These are phyloP conservation scores for Cyclargus thomasi DNA, from an alignment of 1,140 invertebrate species.

Conservation along the genomic window DNA sequence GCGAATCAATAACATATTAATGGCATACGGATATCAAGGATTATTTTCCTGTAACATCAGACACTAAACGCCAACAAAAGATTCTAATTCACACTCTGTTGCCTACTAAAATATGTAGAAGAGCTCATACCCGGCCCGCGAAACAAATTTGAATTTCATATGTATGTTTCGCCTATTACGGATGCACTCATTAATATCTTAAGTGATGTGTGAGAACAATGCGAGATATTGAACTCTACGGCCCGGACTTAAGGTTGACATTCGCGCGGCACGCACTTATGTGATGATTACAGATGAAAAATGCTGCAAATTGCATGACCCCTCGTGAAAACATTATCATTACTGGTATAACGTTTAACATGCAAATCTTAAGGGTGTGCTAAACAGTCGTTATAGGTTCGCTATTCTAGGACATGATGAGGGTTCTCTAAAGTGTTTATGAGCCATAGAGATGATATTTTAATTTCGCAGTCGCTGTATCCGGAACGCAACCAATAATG, in stretches of 20 bases:
- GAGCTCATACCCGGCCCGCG: constrained; percentile 57
- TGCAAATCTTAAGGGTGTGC: constrained; percentile 58
- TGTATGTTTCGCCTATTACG: constrained; percentile 72
- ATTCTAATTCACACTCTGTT: constrained; percentile 72
- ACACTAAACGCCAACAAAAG: constrained; percentile 61
- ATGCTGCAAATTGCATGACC: constrained; percentile 70
- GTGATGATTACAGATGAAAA: constrained; percentile 68
- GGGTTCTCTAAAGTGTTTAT: neutral
- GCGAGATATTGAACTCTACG: constrained; percentile 43
- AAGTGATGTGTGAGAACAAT: constrained; percentile 56
- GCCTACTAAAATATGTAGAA: constrained; percentile 72
- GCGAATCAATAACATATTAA: neutral
- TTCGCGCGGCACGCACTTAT: constrained; percentile 33
- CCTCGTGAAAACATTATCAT: constrained; percentile 68
- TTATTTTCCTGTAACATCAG: constrained; percentile 44
- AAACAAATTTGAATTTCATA: constrained; percentile 74
- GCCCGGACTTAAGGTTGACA: constrained; percentile 13
- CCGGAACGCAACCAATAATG: no score
- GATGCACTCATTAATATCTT: constrained; percentile 74
- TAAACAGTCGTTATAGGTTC: constrained; percentile 22
- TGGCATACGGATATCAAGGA: neutral
- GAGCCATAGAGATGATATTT: neutral
- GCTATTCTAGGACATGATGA: neutral
- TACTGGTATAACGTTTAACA: constrained; percentile 58
- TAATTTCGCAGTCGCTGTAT: neutral